Base-by-base conservation (phyloP, 2,888 invertebrate genomes). In the Plusia festucae region DNA sequence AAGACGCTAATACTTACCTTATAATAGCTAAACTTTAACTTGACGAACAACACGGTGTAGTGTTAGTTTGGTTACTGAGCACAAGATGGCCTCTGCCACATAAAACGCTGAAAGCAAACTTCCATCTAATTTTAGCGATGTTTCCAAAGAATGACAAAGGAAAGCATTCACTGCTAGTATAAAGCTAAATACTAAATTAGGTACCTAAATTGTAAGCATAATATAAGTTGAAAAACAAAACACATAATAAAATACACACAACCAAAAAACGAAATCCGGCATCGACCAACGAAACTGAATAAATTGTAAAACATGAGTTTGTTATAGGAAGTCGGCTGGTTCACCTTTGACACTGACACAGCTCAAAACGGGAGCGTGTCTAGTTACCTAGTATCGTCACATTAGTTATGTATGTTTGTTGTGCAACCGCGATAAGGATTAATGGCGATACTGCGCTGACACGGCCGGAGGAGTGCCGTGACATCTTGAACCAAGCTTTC, bases 401-500 rank as follows among this genome's bases (percentile, higher is more conserved):
- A 77, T 69, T 70, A 78, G 65, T 71, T 78, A 79, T 81, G 73
- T 79, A 82, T 70, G 60, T 55, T 49, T 63, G 68, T 86, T 85
- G 73, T 73, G 81, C 61, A 87, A 84, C 52, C 62, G 32, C 64
- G 86, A 86, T 89, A 86, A 88, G 88, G 88, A 90, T 90, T 88
- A 87, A 89, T 88, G 81, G 78, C 72, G 75, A 81, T 69, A 74
- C 79, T 82, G 78, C 78, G 78, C 81, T 82, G 82, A 78, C 65
- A 67, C 64, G 65, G 76, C 73, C 78, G 71, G 76, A 52, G 73
- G 68, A 67, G 83, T 82, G 86, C 79, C 86, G 77, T 91, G 91
- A 91, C 91, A 90, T 92, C 88, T 91, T 93, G 91, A 93, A 93
- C 92, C 85, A 85, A 75, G 89, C 93, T 94, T 93, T 93, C 93